Percentiles rank a stretch among this genome's conserved stretches.
Evolutionary conservation across 1,140 invertebrate genomes (phyloP).

Genomic region (Drosophila trapezifrons): DNA sequence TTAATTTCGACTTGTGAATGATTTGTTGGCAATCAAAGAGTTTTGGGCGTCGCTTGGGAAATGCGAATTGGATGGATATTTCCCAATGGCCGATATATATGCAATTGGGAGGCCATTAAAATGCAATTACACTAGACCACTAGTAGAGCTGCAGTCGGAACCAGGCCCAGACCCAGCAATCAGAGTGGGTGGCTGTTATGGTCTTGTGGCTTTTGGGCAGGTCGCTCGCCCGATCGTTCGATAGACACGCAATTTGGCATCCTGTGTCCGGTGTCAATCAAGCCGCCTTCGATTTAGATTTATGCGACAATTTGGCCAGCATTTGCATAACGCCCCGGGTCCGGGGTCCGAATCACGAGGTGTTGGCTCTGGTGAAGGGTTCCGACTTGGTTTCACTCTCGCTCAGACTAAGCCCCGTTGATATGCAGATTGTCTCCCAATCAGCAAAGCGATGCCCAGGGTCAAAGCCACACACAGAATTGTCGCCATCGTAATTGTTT

Average conservation of each 20-base stretch:
- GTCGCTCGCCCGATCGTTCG: constrained; percentile 21
- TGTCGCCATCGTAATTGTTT: constrained; percentile 43
- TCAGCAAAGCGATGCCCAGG: constrained; percentile 39
- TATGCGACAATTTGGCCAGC: constrained; percentile 57
- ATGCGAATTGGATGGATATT: constrained; percentile 44
- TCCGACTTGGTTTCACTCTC: constrained; percentile 6
- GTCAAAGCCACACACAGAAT: constrained; percentile 46
- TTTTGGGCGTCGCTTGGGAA: constrained; percentile 50
- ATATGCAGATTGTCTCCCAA: constrained; percentile 45
- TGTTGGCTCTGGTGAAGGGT: constrained; percentile 52
- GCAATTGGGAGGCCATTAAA: constrained; percentile 72
- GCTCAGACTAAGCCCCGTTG: constrained; percentile 31
- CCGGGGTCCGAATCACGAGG: constrained; percentile 28
- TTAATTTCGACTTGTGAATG: constrained; percentile 69
- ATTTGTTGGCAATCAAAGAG: constrained; percentile 63
- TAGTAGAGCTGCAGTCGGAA: constrained; percentile 23
- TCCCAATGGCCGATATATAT: constrained; percentile 42
- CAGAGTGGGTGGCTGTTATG: constrained; percentile 51
- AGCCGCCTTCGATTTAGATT: constrained; percentile 51
- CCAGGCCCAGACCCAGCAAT: constrained; percentile 5
- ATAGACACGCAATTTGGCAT: constrained; percentile 65
- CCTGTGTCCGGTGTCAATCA: constrained; percentile 71
- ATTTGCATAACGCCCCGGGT: constrained; percentile 50
- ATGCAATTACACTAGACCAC: constrained; percentile 64
- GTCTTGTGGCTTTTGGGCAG: constrained; percentile 15